phyloP scores from a whole-genome alignment of 2,797 vertebrate species.

The Podarcis lilfordi region DNA sequence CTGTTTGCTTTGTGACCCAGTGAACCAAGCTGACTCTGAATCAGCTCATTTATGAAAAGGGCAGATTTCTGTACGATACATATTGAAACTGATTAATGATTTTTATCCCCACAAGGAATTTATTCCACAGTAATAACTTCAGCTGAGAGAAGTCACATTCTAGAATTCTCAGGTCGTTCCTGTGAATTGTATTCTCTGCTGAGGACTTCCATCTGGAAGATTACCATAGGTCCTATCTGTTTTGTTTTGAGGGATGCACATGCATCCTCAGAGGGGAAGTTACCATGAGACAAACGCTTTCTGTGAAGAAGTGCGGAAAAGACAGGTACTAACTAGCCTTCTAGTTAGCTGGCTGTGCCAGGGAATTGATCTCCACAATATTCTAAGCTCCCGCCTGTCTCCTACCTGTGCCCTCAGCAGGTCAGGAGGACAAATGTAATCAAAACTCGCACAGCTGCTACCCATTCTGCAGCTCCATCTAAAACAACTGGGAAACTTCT shows the following conservation, averaged over 20 bases:
- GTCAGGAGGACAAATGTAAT: neutral
- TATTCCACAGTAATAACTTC: neutral
- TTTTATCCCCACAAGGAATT: neutral
- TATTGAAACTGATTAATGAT: neutral
- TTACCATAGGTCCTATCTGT: neutral
- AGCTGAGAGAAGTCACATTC: neutral
- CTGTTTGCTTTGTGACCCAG: neutral
- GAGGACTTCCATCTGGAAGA: neutral
- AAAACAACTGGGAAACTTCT: neutral
- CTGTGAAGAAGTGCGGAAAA: neutral
- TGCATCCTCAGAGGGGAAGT: neutral
- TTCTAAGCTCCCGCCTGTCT: neutral
- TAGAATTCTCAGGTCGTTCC: neutral
- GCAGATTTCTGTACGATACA: neutral
- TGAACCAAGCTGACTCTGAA: neutral
- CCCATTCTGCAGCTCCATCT: neutral
- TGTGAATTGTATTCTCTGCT: neutral
- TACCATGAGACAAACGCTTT: neutral
- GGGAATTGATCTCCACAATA: neutral
- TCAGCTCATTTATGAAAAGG: neutral
- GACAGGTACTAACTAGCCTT: neutral
- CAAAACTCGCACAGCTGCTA: slow-evolving; percentile 16
- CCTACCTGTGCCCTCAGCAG: neutral
- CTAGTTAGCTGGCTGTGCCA: neutral
- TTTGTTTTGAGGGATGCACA: neutral